Percentiles rank a stretch among this genome's conserved stretches.
Evolutionary conservation across 1,140 invertebrate genomes (phyloP).

Genomic region (Centruroides sculpturatus): DNA sequence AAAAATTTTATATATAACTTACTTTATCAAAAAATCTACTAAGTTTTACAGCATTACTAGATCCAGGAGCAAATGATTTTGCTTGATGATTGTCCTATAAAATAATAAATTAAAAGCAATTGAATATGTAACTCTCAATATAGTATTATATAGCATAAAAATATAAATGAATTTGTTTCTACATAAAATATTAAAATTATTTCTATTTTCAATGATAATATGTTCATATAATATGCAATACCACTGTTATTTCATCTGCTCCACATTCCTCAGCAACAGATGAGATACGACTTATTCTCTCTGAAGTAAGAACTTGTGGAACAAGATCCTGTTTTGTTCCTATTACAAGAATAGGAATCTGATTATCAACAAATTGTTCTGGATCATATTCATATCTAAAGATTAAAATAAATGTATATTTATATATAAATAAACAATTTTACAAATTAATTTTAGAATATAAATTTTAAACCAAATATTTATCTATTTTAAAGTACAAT

Average conservation of each 20-base stretch:
- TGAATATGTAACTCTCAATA: too few species aligned
- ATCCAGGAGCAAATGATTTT: slow-evolving; percentile 75
- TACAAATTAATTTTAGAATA: too few species aligned
- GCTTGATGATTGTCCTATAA: slow-evolving; percentile 55
- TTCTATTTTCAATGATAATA: too few species aligned
- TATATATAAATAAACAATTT: too few species aligned
- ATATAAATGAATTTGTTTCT: too few species aligned
- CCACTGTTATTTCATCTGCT: slow-evolving; percentile 80
- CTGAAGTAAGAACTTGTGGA: slow-evolving; percentile 38
- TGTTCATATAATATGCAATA: slow-evolving; percentile 22
- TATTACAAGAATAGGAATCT: slow-evolving; percentile 82
- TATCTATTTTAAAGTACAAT: too few species aligned
- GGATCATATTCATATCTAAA: slow-evolving; percentile 57
- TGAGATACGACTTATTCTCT: slow-evolving; percentile 35
- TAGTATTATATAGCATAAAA: too few species aligned
- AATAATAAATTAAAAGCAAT: slow-evolving; percentile 1
- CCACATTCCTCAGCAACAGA: slow-evolving; percentile 79
- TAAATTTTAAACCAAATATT: too few species aligned
- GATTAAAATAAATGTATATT: not conserved
- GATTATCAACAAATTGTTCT: slow-evolving; percentile 61
- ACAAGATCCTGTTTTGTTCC: slow-evolving; percentile 82
- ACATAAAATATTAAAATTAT: too few species aligned
- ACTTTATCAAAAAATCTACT: slow-evolving; percentile 91
- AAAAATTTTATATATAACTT: not conserved
- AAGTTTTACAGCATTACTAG: slow-evolving; percentile 78